A percentile compares a stretch with the other conserved stretches of the same genome.
Evolutionary conservation across 2,797 vertebrate genomes (phyloP).

Genomic region (Sebastes diaconus): DNA sequence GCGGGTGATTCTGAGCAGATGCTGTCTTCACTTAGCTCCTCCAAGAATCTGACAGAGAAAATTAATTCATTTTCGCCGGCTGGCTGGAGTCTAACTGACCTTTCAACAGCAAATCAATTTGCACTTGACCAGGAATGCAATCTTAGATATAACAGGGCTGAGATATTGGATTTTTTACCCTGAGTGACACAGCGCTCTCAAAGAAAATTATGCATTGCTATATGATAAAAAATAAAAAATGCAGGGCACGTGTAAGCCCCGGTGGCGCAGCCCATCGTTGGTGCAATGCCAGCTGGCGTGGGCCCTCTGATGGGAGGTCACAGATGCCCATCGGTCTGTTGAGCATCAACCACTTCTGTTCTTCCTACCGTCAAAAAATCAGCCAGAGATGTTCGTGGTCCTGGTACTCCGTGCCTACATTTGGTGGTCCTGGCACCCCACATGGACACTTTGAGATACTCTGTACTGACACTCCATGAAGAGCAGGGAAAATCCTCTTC

Average conservation of each 20-base stretch:
- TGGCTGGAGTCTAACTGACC: constrained; percentile 34
- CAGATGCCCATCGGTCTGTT: not conserved
- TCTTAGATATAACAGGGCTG: constrained; percentile 1
- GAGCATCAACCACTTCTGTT: not conserved
- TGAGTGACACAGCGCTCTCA: not conserved
- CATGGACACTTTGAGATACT: too few species aligned
- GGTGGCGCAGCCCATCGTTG: fast-evolving
- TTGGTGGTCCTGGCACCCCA: not conserved
- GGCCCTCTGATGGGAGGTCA: not conserved
- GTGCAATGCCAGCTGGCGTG: too few species aligned
- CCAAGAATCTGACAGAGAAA: constrained; percentile 48
- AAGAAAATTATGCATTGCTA: not conserved
- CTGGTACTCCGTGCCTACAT: not conserved
- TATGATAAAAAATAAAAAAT: not conserved
- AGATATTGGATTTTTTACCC: constrained; percentile 3
- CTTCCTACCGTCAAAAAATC: not conserved
- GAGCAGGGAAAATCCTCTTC: too few species aligned
- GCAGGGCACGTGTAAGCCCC: too few species aligned
- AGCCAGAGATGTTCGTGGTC: not conserved
- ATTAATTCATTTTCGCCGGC: constrained; percentile 25
- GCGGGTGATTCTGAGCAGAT: constrained; percentile 39
- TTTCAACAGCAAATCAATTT: constrained; percentile 56
- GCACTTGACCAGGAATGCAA: constrained; percentile 43
- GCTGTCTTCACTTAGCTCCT: constrained; percentile 28
- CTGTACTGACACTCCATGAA: too few species aligned